phyloP scores from a whole-genome alignment of 2,797 vertebrate genomes.

The Myiotriccus ornatus region DNA sequence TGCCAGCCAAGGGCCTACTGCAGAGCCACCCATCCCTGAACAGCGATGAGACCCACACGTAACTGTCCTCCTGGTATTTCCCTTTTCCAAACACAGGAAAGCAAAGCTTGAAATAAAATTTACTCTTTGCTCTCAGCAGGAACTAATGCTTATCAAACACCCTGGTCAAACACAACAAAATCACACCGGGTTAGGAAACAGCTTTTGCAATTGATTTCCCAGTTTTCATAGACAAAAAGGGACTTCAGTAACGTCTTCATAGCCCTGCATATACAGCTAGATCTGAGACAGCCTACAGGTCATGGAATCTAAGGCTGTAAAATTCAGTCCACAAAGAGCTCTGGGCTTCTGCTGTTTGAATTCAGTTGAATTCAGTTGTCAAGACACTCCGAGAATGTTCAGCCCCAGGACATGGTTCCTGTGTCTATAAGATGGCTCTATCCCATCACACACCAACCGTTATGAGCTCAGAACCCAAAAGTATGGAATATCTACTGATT shows the following conservation, averaged over 20 bases:
- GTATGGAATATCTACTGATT: rapidly evolving
- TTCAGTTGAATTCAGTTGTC: background rate
- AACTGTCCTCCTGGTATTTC: background rate
- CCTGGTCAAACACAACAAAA: constrained; percentile 73
- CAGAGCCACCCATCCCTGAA: background rate
- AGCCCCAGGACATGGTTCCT: background rate
- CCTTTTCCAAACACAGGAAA: constrained; percentile 19
- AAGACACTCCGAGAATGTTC: background rate
- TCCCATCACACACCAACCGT: background rate
- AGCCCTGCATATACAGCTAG: background rate
- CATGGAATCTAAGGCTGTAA: background rate
- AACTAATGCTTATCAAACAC: constrained; percentile 70
- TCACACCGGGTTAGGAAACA: constrained; percentile 69
- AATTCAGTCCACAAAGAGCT: background rate
- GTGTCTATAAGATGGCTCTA: background rate
- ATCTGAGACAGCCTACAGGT: background rate
- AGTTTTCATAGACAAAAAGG: constrained; percentile 66
- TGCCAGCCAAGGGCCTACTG: background rate
- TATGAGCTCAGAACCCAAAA: background rate
- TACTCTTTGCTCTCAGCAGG: constrained; percentile 69
- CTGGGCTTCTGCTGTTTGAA: background rate
- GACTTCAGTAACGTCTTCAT: constrained; percentile 71
- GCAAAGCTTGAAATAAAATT: constrained; percentile 62
- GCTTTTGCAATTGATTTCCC: constrained; percentile 75
- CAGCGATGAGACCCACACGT: background rate